Evolutionary conservation across 2,797 vertebrate species (phyloP).

Genomic region (Vireo griseus): DNA sequence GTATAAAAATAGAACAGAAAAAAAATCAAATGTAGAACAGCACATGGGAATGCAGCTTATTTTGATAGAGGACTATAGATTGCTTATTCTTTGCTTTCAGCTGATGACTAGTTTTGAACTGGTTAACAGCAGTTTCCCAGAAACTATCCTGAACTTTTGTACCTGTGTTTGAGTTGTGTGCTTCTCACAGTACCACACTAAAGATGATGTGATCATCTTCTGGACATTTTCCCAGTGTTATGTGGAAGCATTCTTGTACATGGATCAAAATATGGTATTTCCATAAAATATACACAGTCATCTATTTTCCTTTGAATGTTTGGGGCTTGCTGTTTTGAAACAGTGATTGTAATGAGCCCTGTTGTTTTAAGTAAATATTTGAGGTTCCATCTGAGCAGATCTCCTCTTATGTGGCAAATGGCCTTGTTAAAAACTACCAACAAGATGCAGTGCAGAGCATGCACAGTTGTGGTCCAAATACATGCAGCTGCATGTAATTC

Average conservation of each 20-base stretch:
- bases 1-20: not conserved
- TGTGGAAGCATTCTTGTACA: not conserved
- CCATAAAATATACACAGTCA: not conserved
- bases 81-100: not conserved
- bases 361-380: conserved; percentile 21
- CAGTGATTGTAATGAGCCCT: not conserved
- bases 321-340: not conserved
- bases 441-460: not conserved
- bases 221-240: not conserved
- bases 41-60: not conserved
- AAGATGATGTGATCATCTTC: not conserved
- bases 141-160: not conserved
- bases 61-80: not conserved
- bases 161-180: not conserved
- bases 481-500: not conserved
- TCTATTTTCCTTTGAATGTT: not conserved
- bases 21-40: not conserved
- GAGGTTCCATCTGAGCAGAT: not conserved
- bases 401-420: not conserved
- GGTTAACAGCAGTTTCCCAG: not conserved
- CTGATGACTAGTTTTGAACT: not conserved
- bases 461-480: not conserved
- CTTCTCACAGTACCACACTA: not conserved
- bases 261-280: not conserved
- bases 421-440: not conserved